Percentiles rank a stretch among this genome's conserved stretches.
Conservation (phyloP, 2,888 invertebrate genomes). For the Drosophila subquinaria region DNA sequence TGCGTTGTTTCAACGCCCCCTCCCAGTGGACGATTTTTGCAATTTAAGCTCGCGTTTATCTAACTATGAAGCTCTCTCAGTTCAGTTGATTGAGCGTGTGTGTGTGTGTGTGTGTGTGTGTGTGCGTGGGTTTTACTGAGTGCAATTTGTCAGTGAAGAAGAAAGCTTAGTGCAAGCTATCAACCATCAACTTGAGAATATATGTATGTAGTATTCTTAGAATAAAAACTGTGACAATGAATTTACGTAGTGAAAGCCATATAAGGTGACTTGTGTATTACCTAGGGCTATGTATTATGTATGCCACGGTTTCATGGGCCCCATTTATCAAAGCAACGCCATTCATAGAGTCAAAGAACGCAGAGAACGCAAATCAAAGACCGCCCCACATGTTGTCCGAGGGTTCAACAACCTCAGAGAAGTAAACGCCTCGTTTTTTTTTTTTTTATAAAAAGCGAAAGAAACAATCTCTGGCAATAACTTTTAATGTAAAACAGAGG, state of each 20-base stretch:
- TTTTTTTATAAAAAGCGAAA: constrained; percentile 20
- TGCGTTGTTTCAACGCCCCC: constrained; percentile 35
- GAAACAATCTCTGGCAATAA: constrained; percentile 47
- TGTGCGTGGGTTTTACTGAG: constrained; percentile 25
- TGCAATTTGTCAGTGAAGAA: constrained; percentile 43
- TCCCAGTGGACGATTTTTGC: constrained; percentile 25
- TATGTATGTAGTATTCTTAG: not conserved
- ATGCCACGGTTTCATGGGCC: constrained; percentile 43
- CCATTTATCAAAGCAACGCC: constrained; percentile 62
- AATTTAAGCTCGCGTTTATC: constrained; percentile 34
- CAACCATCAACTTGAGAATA: constrained; percentile 19
- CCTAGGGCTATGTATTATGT: constrained; percentile 1
- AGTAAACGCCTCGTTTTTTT: constrained; percentile 54
- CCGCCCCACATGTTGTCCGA: constrained; percentile 56
- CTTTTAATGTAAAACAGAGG: constrained; percentile 67
- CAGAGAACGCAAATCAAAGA: constrained; percentile 30
- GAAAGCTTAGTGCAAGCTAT: constrained; percentile 12
- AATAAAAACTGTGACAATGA: constrained; percentile 48
- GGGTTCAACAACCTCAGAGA: constrained; percentile 51
- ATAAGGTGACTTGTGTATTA: constrained; percentile 32
- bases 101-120: constrained; percentile 21
- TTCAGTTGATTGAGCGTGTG: constrained; percentile 24
- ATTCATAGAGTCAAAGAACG: constrained; percentile 54
- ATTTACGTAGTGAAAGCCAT: constrained; percentile 55
- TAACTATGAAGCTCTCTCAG: not conserved